phyloP scores from a whole-genome alignment of 2,113 vertebrate genomes.

The Xenus cinereus region DNA sequence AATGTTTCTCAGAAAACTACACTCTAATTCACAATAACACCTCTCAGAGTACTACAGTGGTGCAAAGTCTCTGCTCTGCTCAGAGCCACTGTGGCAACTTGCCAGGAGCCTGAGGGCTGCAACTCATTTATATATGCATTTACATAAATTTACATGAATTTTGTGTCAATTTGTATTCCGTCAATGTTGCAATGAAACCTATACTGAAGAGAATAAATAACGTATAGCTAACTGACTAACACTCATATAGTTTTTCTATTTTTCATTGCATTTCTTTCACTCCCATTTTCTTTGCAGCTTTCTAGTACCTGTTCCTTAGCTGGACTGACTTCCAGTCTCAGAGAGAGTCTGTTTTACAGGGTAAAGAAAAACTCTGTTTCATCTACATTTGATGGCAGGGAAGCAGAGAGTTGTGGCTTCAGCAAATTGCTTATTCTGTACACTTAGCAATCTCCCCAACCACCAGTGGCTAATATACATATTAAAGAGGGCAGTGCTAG shows the following conservation, averaged over 20 bases:
- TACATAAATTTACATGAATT: slow-evolving; percentile 71
- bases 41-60: slow-evolving; percentile 36
- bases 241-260: neutral
- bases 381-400: neutral
- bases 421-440: slow-evolving; percentile 40
- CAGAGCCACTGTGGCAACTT: slow-evolving; percentile 55
- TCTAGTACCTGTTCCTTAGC: neutral
- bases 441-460: slow-evolving; percentile 20
- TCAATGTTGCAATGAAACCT: slow-evolving; percentile 45
- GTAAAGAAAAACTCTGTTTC: neutral
- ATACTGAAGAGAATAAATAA: slow-evolving; percentile 53
- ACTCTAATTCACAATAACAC: slow-evolving; percentile 53
- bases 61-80: slow-evolving; percentile 47
- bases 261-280: neutral
- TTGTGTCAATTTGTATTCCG: slow-evolving; percentile 51
- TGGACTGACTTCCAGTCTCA: neutral
- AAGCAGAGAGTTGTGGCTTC: slow-evolving; percentile 9
- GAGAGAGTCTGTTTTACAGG: neutral
- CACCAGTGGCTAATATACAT: slow-evolving; percentile 54
- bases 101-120: slow-evolving; percentile 64
- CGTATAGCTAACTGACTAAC: slow-evolving; percentile 12
- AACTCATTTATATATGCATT: slow-evolving; percentile 66
- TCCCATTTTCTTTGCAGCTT: neutral
- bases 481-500: slow-evolving; percentile 48
- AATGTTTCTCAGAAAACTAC: slow-evolving; percentile 48